phyloP scores from a whole-genome alignment of 2,888 invertebrate genomes.

The Harpagoxenus sublaevis region DNA sequence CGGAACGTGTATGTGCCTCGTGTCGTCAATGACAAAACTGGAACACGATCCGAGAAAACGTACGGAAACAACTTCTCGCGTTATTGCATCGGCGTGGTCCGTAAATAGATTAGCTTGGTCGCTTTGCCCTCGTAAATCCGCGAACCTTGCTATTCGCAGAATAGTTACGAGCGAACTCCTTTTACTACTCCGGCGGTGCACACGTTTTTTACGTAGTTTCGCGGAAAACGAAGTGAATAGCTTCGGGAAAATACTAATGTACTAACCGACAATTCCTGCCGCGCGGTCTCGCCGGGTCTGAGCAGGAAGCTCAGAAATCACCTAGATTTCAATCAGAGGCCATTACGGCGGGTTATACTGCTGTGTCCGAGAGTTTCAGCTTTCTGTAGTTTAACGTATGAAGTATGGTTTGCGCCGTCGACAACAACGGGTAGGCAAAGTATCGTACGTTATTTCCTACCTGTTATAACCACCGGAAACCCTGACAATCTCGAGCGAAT shows the following conservation, averaged over 20 bases:
- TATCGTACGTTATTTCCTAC: conserved; percentile 73
- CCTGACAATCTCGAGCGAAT: conserved; percentile 72
- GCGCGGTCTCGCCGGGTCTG: conserved; percentile 18
- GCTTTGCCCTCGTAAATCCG: conserved; percentile 28
- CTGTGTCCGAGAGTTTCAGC: conserved; percentile 62
- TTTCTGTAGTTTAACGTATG: conserved; percentile 63
- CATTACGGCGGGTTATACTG: conserved; percentile 73
- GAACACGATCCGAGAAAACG: neutral
- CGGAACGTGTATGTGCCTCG: neutral
- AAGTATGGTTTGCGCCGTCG: conserved; percentile 58
- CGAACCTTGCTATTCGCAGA: conserved; percentile 7
- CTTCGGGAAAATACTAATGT: conserved; percentile 40
- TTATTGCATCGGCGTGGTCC: conserved; percentile 13
- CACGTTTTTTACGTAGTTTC: conserved; percentile 31
- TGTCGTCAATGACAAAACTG: neutral
- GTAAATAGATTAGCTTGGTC: conserved; percentile 35
- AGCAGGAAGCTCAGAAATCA: conserved; percentile 74
- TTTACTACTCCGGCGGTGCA: conserved; percentile 13
- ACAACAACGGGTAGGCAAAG: conserved; percentile 51
- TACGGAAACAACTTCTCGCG: conserved; percentile 18
- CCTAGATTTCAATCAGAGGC: conserved; percentile 81
- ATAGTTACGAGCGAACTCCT: conserved; percentile 4
- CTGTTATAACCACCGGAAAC: conserved; percentile 70
- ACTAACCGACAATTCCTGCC: neutral
- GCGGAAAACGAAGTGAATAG: conserved; percentile 8